Evolutionary conservation across 2,888 invertebrate genomes (phyloP), one percentile per base, ranked within the genome.

Genomic region (Conops quadrifasciatus): DNA sequence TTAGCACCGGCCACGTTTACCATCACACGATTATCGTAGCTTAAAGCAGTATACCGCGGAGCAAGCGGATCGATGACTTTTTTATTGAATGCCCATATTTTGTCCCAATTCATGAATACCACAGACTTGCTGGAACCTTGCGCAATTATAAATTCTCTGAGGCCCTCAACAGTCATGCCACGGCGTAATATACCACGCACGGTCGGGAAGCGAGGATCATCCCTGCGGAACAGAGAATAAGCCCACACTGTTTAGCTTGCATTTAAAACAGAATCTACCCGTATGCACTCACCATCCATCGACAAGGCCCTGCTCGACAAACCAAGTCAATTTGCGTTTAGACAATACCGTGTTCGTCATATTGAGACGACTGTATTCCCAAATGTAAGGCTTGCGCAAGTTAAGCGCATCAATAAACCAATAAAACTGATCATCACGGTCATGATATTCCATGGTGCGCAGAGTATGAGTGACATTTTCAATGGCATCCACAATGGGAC

Each of bases 81-180:
- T 85, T 98, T 98, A 85, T 99, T 99, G 81, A 98, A 95, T 15
- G 98, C 92, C 99, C 99, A 99, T 78, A 99, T 98, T 87, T 99
- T 99, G 86, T 99, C 99, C 99, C 99, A 99, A 86, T 98, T 97
- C 99, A 99, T 99, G 87, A 96, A 96, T 2, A 98, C 98, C 9
- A 99, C 97, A 0, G 97, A 95, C 72, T 95, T 90, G 64, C 97
- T 98, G 63, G 98, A 97, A 69, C 99, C 99, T 88, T 97, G 99
- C 16, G 98, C 97, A 72, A 96, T 92, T 75, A 99, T 98, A 85
- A 99, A 99, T 87, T 98, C 96, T 77, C 94, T 93, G 64, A 99
- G 88, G 0, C 96, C 98, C 84, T 98, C 97, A 56, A 99, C 97
- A 0, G 98, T 96, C 95, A 99, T 94, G 30, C 99, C 99, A 76